Evolutionary conservation across 2,797 vertebrate genomes (phyloP), one percentile per base, ranked within the genome.

Genomic region (Lutjanus argentimaculatus): DNA sequence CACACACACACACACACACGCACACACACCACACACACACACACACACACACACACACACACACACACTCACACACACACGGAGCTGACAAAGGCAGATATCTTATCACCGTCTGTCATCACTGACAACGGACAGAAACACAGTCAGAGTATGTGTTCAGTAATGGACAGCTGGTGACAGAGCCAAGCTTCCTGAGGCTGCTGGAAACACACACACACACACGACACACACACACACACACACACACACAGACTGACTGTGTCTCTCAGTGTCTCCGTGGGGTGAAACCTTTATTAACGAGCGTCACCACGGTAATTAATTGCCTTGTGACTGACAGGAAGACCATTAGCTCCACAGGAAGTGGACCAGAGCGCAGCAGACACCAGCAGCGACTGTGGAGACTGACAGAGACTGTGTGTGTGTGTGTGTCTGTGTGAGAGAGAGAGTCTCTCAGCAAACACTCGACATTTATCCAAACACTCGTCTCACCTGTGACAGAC

Each of bases 311-410:
- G 9, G 82, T 88, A 89, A 92, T 92, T 91, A 90, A 90, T 89
- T 90, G 77, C 58, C 61, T 71, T 80, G 75, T 88, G 88, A 91
- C 61, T 91, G 91, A 92, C 89, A 89, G 88, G 85, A 88, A 80
- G 89, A 80, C 88, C 67, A 72, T 88, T 74, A 81, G 79, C 90
- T 58, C 89, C 82, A 89, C 89, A 90, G 89, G 90, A 89, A 88
- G 88, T 71, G 76, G 85, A 86, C 74, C 66, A 65, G 72, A 63
- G 83, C 90, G 1, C 88, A 87, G 89, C 48, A 22, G 80, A 79
- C 59, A 12, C 75, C 84, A 74, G 69, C 77, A 62, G 67, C 0
- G 19, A 71, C 74, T 58, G 64, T 75, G 57, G 84, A 57, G 67
- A n/a, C 40, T 0, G 30, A 30, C 25, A 21, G 22, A 36, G 25